Evolutionary conservation across 1,140 invertebrate genomes (phyloP).

Genomic region (Pogonognathellus flavescens): DNA sequence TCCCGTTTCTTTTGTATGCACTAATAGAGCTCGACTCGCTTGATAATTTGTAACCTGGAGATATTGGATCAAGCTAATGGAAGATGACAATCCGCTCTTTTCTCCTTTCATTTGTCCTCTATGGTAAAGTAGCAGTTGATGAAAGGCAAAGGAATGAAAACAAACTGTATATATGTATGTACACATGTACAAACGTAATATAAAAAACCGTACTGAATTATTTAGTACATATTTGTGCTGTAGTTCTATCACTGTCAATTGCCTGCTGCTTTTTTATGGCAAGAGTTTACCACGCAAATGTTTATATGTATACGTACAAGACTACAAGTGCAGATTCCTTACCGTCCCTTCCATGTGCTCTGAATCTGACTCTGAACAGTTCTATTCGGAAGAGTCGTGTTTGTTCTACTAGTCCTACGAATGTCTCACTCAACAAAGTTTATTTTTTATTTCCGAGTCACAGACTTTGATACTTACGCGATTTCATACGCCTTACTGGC

Average conservation of each 20-base stretch:
- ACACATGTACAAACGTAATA: too few species aligned
- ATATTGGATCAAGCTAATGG: slow-evolving; percentile 35
- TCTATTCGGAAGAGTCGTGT: too few species aligned
- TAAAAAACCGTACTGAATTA: slow-evolving; percentile 50
- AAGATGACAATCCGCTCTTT: slow-evolving; percentile 42
- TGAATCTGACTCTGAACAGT: too few species aligned
- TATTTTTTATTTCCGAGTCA: too few species aligned
- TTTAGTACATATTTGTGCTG: slow-evolving; percentile 25
- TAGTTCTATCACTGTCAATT: neutral
- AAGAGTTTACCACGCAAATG: neutral
- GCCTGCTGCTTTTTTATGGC: neutral
- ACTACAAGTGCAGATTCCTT: too few species aligned
- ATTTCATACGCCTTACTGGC: too few species aligned
- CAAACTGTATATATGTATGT: neutral
- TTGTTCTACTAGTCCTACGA: too few species aligned
- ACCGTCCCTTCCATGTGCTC: too few species aligned
- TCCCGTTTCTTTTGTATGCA: slow-evolving; percentile 35
- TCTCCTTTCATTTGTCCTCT: neutral
- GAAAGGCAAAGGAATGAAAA: slow-evolving; percentile 38
- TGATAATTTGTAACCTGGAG: slow-evolving; percentile 30
- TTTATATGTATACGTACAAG: too few species aligned
- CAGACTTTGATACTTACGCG: too few species aligned
- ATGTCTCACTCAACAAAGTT: too few species aligned
- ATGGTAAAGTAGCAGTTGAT: neutral
- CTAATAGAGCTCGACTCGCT: neutral